These are phyloP conservation scores for Adineta ricciae DNA, from an alignment of 2,888 invertebrate genomes.

Conservation along the genomic window DNA sequence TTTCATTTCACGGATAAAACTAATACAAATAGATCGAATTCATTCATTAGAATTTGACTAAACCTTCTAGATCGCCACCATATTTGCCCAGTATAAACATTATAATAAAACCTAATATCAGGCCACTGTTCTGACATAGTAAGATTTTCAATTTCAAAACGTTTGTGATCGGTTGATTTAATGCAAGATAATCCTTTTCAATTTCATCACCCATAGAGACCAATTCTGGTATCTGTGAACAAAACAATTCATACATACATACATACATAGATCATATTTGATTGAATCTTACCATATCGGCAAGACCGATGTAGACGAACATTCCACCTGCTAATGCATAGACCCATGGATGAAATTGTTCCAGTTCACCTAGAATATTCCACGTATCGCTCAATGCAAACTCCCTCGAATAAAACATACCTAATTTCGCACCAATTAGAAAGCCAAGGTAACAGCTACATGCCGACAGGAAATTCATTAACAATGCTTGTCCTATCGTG, in stretches of 20 bases:
- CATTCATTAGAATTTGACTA: not conserved
- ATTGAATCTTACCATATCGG: slow-evolving; percentile 60
- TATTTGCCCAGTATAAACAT: not conserved
- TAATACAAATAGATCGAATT: not conserved
- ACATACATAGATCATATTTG: no score
- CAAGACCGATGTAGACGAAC: slow-evolving; percentile 58
- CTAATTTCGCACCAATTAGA: slow-evolving; percentile 47
- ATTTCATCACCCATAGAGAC: slow-evolving; percentile 50
- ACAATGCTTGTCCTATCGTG: slow-evolving; percentile 55
- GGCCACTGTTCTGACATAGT: not conserved
- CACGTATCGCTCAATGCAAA: not conserved
- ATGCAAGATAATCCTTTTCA: slow-evolving; percentile 36
- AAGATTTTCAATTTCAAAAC: not conserved
- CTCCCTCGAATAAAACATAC: not conserved
- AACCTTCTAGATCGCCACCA: not conserved
- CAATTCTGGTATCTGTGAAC: slow-evolving; percentile 52
- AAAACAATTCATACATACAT: slow-evolving; percentile 34
- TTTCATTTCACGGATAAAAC: not conserved
- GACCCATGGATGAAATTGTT: slow-evolving; percentile 52
- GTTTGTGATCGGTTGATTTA: not conserved
- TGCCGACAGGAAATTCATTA: slow-evolving; percentile 57
- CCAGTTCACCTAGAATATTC: slow-evolving; percentile 49
- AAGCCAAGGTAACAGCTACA: slow-evolving; percentile 56
- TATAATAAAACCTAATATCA: not conserved
- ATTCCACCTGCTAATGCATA: slow-evolving; percentile 58